Conservation (phyloP, 2,797 vertebrate genomes). For the Anguilla megastoma region DNA sequence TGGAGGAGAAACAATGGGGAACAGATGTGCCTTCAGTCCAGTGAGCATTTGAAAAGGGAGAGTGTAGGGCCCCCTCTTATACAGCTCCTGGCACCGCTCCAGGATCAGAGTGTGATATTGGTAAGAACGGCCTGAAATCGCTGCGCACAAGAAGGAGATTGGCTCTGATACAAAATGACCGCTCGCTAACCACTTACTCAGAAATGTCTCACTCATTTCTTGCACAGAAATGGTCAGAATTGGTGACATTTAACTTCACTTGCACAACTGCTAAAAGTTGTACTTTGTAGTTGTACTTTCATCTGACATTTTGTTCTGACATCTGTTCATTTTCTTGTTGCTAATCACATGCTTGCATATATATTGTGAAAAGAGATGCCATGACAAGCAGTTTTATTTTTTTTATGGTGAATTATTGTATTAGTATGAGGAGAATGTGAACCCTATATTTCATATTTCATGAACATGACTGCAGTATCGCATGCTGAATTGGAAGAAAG, state of each 20-base stretch:
- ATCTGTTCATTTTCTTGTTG: not conserved
- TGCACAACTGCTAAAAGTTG: not conserved
- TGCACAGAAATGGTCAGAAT: conserved; percentile 5
- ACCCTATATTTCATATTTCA: not conserved
- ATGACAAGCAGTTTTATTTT: not conserved
- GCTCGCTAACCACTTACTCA: not conserved
- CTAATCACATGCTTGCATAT: not conserved
- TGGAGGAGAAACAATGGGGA: conserved; percentile 47
- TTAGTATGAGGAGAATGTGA: not conserved
- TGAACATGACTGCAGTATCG: not conserved
- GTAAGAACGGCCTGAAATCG: conserved; percentile 27
- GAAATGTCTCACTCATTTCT: not conserved
- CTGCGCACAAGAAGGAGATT: conserved; percentile 1
- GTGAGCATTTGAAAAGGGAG: conserved; percentile 42
- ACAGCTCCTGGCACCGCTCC: conserved; percentile 40
- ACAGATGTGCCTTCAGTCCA: conserved; percentile 49
- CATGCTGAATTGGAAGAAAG: not conserved
- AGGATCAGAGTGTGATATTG: conserved; percentile 43
- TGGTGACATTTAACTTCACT: not conserved
- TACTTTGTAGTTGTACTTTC: not conserved
- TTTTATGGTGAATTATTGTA: not conserved
- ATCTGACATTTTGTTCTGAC: too few species aligned
- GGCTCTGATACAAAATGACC: conserved; percentile 22
- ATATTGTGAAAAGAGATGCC: not conserved
- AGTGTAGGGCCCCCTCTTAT: conserved; percentile 35